phyloP scores from a whole-genome alignment of 1,140 invertebrate species.

The Aphelenchoides avenae region DNA sequence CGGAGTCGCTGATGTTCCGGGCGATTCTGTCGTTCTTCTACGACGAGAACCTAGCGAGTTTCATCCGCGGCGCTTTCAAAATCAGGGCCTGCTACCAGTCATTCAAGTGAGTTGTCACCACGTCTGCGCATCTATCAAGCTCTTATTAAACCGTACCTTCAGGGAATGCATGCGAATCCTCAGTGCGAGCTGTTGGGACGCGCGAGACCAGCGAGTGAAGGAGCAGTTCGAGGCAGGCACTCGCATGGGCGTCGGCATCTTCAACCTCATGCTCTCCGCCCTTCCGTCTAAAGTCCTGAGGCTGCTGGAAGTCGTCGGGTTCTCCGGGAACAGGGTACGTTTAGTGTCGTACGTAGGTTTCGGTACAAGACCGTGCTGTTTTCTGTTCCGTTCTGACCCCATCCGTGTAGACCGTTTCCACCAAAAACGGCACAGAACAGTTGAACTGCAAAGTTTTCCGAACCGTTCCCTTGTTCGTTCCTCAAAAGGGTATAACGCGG shows the following conservation, averaged over 20 bases:
- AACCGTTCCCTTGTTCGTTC: too few relatives aligned
- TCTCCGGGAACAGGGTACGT: constrained; percentile 81
- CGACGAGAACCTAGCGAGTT: constrained; percentile 85
- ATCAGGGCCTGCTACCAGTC: constrained; percentile 83
- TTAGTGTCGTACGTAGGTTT: too few relatives aligned
- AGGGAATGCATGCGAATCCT: constrained; percentile 83
- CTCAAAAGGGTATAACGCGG: too few relatives aligned
- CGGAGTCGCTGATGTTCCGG: constrained; percentile 79
- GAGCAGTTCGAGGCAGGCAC: constrained; percentile 89
- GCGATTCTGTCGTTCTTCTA: constrained; percentile 86
- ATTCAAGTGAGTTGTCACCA: constrained; percentile 72
- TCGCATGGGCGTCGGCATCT: constrained; percentile 83
- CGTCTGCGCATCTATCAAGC: too few relatives aligned
- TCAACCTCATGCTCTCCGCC: constrained; percentile 88
- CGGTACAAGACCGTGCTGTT: too few relatives aligned
- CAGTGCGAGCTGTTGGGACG: constrained; percentile 60
- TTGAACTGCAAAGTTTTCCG: too few relatives aligned
- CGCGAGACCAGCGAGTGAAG: constrained; percentile 66
- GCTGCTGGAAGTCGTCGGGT: constrained; percentile 87
- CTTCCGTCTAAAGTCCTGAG: constrained; percentile 79
- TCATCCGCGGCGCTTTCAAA: constrained; percentile 86
- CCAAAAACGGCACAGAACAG: too few relatives aligned
- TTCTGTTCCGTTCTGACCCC: too few relatives aligned
- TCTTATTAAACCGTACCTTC: constrained; percentile 57
- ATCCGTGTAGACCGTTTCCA: too few relatives aligned